A percentile compares a stretch with the other conserved stretches of the same genome.
These are phyloP conservation scores for Poliocrania exsul DNA, from an alignment of 2,797 vertebrate genomes.

Conservation along the genomic window DNA sequence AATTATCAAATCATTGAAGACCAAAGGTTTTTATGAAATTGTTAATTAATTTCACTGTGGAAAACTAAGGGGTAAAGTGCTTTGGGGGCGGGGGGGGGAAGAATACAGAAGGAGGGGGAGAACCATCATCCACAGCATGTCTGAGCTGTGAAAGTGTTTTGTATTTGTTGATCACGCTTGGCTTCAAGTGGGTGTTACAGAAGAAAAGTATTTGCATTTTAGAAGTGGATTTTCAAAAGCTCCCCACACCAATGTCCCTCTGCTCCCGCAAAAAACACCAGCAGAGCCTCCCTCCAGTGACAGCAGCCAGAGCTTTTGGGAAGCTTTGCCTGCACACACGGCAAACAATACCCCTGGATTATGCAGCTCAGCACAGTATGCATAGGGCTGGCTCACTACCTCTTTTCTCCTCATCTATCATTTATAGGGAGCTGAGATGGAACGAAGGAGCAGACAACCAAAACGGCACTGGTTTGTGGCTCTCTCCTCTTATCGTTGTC, in stretches of 20 bases:
- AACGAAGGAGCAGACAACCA: background rate
- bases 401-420: constrained; percentile 12
- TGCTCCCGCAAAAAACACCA: background rate
- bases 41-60: background rate
- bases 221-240: constrained; percentile 4
- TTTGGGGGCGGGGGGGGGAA: background rate
- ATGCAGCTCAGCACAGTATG: background rate
- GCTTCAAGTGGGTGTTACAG: background rate
- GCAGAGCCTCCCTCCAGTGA: background rate
- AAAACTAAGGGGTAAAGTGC: background rate
- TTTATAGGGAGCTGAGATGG: background rate
- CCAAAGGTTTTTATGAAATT: background rate
- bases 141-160: background rate
- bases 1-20: background rate
- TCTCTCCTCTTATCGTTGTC: background rate
- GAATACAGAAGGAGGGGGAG: rapidly evolving
- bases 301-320: background rate
- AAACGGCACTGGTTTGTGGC: background rate
- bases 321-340: rapidly evolving
- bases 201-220: constrained; percentile 12
- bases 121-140: background rate
- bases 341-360: background rate
- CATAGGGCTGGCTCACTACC: background rate
- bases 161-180: background rate
- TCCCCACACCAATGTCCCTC: background rate